Percentiles rank a stretch among this genome's conserved stretches.
phyloP scores from a whole-genome alignment of 2,113 vertebrate genomes.

The Platichthys stellatus region DNA sequence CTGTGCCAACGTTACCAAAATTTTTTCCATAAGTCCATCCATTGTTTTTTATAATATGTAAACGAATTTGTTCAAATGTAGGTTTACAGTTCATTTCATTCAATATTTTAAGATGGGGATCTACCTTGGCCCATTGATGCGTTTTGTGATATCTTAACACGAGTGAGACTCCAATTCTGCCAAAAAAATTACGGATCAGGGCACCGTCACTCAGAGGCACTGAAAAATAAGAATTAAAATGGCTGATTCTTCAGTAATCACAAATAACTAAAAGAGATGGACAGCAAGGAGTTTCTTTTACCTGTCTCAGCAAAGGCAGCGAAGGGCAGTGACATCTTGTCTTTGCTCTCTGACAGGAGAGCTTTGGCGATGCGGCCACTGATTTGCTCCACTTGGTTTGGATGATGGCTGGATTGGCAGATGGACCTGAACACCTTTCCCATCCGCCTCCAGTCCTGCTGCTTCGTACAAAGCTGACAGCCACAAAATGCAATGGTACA shows the following conservation, averaged over 20 bases:
- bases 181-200: constrained; percentile 82
- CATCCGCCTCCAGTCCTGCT: constrained; percentile 87
- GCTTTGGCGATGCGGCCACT: constrained; percentile 82
- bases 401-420: constrained; percentile 78
- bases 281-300: constrained; percentile 44
- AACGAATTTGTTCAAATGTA: background rate
- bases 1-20: background rate
- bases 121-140: constrained; percentile 92
- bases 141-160: constrained; percentile 88
- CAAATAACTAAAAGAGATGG: background rate
- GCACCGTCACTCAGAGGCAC: constrained; percentile 74
- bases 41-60: background rate
- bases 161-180: constrained; percentile 90
- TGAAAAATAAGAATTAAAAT: constrained; percentile 39
- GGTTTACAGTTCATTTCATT: background rate
- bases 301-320: constrained; percentile 89
- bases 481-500: constrained; percentile 13
- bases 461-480: constrained; percentile 86
- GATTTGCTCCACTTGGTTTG: constrained; percentile 84
- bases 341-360: constrained; percentile 81
- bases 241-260: background rate
- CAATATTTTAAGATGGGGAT: background rate
- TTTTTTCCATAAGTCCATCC: background rate
- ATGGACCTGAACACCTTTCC: constrained; percentile 84
- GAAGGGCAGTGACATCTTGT: constrained; percentile 86